These are phyloP conservation scores for Nibea coibor DNA, from an alignment of 2,113 vertebrate genomes.

Conservation along the genomic window DNA sequence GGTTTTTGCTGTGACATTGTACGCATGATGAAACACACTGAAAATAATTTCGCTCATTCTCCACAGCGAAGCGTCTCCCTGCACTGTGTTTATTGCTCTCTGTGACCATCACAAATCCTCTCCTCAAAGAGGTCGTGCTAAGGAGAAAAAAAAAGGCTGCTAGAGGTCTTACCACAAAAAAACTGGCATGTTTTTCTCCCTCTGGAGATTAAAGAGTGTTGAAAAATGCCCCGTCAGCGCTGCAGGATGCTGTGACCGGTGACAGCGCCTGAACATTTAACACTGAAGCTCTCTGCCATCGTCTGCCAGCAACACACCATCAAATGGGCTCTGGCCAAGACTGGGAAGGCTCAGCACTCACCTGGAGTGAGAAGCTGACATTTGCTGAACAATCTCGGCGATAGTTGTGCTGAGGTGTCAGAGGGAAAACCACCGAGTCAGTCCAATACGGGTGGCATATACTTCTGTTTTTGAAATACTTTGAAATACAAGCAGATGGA, in stretches of 20 bases:
- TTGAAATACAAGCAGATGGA: background rate
- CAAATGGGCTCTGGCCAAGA: conserved; percentile 48
- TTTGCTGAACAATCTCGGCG: conserved; percentile 49
- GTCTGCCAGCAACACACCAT: conserved; percentile 57
- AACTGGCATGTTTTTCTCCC: conserved; percentile 32
- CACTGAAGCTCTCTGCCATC: conserved; percentile 41
- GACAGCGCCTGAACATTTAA: conserved; percentile 61
- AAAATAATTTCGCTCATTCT: conserved; percentile 50
- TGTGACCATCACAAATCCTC: conserved; percentile 37
- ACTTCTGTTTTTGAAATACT: conserved; percentile 3
- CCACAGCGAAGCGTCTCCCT: conserved; percentile 20
- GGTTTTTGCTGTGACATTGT: conserved; percentile 17
- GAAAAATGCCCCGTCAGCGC: conserved; percentile 61
- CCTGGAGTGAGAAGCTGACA: conserved; percentile 62
- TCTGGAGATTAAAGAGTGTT: conserved; percentile 52
- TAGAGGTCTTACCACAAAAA: conserved; percentile 24
- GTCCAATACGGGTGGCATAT: background rate
- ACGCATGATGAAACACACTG: conserved; percentile 59
- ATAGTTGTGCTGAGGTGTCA: conserved; percentile 46
- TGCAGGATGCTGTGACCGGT: conserved; percentile 38
- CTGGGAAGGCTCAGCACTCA: conserved; percentile 44
- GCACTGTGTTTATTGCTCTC: background rate
- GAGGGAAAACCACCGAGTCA: conserved; percentile 47
- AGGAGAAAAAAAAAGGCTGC: background rate
- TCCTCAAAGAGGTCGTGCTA: background rate